Evolutionary conservation across 1,140 invertebrate genomes (phyloP).

Genomic region (Bombus fervidus): DNA sequence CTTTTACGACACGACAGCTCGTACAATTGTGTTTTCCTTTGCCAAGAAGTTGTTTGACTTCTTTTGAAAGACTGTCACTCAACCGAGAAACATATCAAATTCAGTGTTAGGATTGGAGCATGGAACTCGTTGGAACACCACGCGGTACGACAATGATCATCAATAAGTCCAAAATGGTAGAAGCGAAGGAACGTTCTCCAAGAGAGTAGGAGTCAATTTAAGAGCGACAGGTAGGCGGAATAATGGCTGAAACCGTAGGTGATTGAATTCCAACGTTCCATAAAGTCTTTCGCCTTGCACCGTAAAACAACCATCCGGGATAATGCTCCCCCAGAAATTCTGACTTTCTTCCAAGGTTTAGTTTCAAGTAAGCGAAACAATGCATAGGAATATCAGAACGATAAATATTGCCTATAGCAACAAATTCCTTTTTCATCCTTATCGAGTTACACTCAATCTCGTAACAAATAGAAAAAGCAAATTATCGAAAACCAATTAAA

Average conservation of each 20-base stretch:
- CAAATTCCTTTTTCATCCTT: too few species aligned
- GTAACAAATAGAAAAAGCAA: too few species aligned
- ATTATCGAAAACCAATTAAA: too few species aligned
- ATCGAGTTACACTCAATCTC: neutral
- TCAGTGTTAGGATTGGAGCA: neutral
- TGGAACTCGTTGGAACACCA: neutral
- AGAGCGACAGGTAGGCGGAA: conserved; percentile 19
- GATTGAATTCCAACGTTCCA: conserved; percentile 17
- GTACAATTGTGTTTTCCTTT: neutral
- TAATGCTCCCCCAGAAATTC: neutral
- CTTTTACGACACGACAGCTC: neutral
- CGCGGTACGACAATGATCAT: neutral
- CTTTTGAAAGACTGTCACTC: neutral
- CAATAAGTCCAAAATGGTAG: conserved; percentile 4
- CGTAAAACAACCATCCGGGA: neutral
- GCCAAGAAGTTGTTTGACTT: neutral
- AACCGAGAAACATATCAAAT: neutral
- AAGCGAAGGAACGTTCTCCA: neutral
- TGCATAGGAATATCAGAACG: neutral
- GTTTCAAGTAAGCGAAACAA: neutral
- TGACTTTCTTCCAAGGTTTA: neutral
- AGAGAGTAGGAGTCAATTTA: conserved; percentile 11
- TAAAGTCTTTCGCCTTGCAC: neutral
- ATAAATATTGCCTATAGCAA: neutral
- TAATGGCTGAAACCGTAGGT: conserved; percentile 8